These are phyloP conservation scores for Bombus huntii DNA, from an alignment of 1,140 invertebrate species.

Conservation along the genomic window DNA sequence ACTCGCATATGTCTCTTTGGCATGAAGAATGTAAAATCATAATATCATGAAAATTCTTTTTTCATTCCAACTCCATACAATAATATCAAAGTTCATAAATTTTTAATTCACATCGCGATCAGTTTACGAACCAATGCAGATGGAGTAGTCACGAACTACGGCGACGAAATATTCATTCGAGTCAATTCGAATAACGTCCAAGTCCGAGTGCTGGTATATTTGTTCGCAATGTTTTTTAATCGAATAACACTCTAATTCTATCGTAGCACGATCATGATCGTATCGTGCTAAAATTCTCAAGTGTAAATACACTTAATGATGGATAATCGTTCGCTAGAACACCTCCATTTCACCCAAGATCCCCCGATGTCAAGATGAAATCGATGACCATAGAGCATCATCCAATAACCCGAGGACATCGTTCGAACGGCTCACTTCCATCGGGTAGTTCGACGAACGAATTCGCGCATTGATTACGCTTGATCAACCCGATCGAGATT, in stretches of 20 bases:
- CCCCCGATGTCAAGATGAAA: not conserved
- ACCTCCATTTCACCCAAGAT: not conserved
- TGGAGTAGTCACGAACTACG: too few species aligned
- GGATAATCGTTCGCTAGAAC: not conserved
- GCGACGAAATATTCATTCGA: too few species aligned
- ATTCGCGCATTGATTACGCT: slow-evolving; percentile 35
- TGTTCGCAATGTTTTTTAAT: not conserved
- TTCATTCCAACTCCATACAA: too few species aligned
- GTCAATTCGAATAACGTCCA: too few species aligned
- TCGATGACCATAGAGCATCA: slow-evolving; percentile 1
- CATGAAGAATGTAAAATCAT: too few species aligned
- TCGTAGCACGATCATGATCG: too few species aligned
- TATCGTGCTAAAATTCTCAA: not conserved
- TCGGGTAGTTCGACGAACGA: slow-evolving; percentile 19
- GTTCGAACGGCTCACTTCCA: not conserved
- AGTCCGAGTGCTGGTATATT: not conserved
- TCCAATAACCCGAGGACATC: slow-evolving; percentile 40
- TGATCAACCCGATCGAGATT: slow-evolving; percentile 30
- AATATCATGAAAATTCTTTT: too few species aligned
- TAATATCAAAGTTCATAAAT: too few species aligned
- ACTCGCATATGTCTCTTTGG: too few species aligned
- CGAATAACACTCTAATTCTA: not conserved
- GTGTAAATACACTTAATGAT: not conserved
- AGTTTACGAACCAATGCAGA: too few species aligned
- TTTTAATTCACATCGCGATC: too few species aligned